These are phyloP conservation scores for Ormia ochracea DNA, from an alignment of 2,888 invertebrate genomes.

Conservation along the genomic window DNA sequence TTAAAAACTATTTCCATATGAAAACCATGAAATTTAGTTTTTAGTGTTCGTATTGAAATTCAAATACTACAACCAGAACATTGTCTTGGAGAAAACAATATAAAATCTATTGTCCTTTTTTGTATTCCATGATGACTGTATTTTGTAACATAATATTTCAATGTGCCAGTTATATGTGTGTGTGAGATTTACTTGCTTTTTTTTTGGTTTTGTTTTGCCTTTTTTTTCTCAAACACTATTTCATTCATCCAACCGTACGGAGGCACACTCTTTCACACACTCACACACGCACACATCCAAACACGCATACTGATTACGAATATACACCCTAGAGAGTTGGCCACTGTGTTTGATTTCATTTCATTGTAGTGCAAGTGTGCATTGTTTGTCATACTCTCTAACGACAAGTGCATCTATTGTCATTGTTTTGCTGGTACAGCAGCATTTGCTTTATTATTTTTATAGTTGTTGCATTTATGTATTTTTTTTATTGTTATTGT, in stretches of 20 bases:
- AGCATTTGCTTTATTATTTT: slow-evolving; percentile 32
- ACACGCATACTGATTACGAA: too few species aligned
- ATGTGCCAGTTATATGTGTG: neutral
- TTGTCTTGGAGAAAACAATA: slow-evolving; percentile 56
- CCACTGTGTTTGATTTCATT: slow-evolving; percentile 40
- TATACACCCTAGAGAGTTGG: slow-evolving; percentile 40
- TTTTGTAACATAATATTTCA: slow-evolving; percentile 41
- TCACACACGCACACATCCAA: neutral
- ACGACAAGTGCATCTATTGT: slow-evolving; percentile 61
- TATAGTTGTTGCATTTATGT: slow-evolving; percentile 3
- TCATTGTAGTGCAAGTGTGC: slow-evolving; percentile 56
- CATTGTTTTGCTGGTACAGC: slow-evolving; percentile 46
- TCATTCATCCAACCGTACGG: slow-evolving; percentile 24
- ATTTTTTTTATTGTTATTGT: slow-evolving; percentile 9
- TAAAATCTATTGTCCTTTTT: slow-evolving; percentile 55
- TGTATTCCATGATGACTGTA: slow-evolving; percentile 32
- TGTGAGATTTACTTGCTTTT: slow-evolving; percentile 31
- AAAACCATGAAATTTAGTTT: slow-evolving; percentile 38
- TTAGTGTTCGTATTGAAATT: slow-evolving; percentile 45
- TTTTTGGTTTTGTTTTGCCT: too few species aligned
- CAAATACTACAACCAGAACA: slow-evolving; percentile 37
- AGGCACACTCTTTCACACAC: slow-evolving; percentile 7
- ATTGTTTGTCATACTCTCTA: slow-evolving; percentile 59
- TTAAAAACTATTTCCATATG: slow-evolving; percentile 6
- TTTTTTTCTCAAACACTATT: slow-evolving; percentile 37